A percentile compares a stretch with the other conserved stretches of the same genome.
phyloP scores from a whole-genome alignment of 2,113 vertebrate species.

The Hypocryptadius cinnamomeus region DNA sequence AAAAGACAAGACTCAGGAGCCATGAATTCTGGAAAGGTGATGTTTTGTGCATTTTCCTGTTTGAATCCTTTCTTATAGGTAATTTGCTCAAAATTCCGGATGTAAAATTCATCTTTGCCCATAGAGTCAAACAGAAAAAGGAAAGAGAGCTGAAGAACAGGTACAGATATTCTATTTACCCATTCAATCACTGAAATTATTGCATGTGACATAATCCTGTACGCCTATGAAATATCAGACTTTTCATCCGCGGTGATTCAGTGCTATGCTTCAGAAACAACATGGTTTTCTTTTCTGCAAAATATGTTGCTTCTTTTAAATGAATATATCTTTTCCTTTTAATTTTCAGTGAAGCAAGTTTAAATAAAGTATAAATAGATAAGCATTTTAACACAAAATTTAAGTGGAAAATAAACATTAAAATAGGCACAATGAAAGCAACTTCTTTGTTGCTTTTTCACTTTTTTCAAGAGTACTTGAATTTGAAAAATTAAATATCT shows the following conservation, averaged over 20 bases:
- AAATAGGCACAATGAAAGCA: background rate
- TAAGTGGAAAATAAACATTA: background rate
- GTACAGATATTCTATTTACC: background rate
- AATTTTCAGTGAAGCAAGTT: background rate
- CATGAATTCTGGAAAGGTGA: background rate
- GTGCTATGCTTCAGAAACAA: background rate
- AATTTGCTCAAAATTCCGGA: background rate
- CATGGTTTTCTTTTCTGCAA: background rate
- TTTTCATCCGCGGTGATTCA: background rate
- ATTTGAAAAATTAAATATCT: background rate
- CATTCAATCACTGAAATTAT: background rate
- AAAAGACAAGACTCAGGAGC: background rate
- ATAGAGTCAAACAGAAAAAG: background rate
- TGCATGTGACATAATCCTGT: background rate
- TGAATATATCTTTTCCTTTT: background rate
- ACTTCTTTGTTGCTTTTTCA: too few species aligned
- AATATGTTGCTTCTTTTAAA: background rate
- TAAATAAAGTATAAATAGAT: background rate
- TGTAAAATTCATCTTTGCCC: background rate
- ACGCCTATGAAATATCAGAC: background rate
- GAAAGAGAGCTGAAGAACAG: background rate
- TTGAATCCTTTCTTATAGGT: background rate
- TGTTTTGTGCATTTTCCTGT: background rate
- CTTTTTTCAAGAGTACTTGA: background rate
- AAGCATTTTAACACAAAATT: background rate